Evolutionary conservation across 1,140 invertebrate species (phyloP), one percentile per base, ranked within the genome.

Genomic region (Halictus rubicundus): DNA sequence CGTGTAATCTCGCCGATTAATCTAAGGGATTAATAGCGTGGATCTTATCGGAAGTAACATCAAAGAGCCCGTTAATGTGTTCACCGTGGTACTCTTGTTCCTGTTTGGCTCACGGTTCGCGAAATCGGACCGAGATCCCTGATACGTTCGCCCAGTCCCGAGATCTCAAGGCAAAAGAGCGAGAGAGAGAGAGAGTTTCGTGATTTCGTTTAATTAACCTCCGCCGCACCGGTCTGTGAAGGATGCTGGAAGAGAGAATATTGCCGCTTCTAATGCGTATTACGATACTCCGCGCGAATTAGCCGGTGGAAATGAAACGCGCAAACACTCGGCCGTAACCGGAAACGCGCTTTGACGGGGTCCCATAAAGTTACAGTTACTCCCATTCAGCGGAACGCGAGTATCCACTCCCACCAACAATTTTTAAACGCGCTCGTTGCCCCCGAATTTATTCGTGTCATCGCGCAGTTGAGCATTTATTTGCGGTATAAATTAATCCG

Each of bases 171-270:
- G 32, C 32, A 32, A 5, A 32, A 32, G 32, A 32, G 32, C 3
- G 2, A 32, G 32, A 32, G 32, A 32, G 32, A 32, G 32, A 32
- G n/a, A 65, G 61, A 21, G 32, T 54, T 73, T 25, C 60, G 27
- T 32, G 61, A 39, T 54, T 54, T 37, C 46, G 72, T 74, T 74
- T 74, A 54, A 63, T 74, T 54, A 65, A 65, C n/a, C n/a, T n/a
- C 46, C 46, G 16, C 16, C 19, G 14, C 42, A 32, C 32, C 32
- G 10, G 1, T 25, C 63, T 57, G 46, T 21, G 32, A 66, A 4
- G 25, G 6, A 25, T 12, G 37, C 27, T 39, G 27, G 27, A 19
- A 52, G 16, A 74, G 42, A 46, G 42, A 12, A 46, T 46, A 46
- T 46, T 46, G 42, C 42, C 12, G 42, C 10, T 46, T 12, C 9